Conservation (phyloP, 2,797 vertebrate species). For the Melanotaenia pygmaea region DNA sequence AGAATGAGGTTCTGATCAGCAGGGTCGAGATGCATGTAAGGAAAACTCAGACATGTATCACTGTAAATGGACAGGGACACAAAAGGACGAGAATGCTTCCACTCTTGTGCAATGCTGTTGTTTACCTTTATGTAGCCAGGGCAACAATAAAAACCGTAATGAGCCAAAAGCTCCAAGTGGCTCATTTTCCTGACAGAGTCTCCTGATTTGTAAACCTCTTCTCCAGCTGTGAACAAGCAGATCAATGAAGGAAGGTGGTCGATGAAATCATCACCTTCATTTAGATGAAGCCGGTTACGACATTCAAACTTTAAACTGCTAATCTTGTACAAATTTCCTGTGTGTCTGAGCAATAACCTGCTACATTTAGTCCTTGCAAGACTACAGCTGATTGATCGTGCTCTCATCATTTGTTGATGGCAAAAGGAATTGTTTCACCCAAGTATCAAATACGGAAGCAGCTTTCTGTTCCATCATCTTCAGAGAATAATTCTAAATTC, state of each 20-base stretch:
- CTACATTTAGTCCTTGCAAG: not conserved
- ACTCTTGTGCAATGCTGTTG: not conserved
- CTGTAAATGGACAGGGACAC: not conserved
- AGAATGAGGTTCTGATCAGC: not conserved
- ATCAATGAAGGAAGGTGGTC: not conserved
- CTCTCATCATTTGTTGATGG: not conserved
- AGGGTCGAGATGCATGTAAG: not conserved
- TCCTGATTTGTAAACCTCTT: not conserved
- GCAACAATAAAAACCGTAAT: not conserved
- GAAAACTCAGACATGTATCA: too few relatives aligned
- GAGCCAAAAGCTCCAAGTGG: not conserved
- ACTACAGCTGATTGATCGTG: not conserved
- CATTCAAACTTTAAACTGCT: not conserved
- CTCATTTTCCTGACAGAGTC: not conserved
- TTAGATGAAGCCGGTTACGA: not conserved
- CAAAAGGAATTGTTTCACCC: slow-evolving; percentile 8
- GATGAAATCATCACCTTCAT: not conserved
- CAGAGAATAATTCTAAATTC: slow-evolving; percentile 6
- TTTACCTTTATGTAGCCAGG: not conserved
- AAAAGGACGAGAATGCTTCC: not conserved
- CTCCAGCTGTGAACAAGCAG: not conserved
- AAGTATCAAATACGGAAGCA: slow-evolving; percentile 4
- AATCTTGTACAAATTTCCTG: not conserved
- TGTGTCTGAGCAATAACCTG: not conserved
- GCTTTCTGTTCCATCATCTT: slow-evolving; percentile 1